Conservation (phyloP, 2,113 vertebrate species). For the Salvator merianae region DNA sequence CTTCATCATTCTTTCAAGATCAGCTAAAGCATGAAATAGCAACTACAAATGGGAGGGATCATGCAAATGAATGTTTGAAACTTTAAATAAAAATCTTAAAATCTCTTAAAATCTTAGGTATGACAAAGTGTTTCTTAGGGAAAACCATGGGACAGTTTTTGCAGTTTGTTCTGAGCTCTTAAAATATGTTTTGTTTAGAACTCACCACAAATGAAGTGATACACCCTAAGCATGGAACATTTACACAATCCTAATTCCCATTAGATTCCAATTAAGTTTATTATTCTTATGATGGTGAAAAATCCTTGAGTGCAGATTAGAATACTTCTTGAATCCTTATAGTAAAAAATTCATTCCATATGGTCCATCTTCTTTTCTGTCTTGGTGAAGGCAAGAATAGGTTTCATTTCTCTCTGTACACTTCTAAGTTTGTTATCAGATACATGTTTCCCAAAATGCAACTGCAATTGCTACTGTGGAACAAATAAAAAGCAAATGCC, state of each 20-base stretch:
- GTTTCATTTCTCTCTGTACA: not conserved
- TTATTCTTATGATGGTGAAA: not conserved
- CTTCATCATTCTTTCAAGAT: too few species aligned
- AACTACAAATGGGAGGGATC: not conserved
- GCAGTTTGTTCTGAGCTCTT: too few species aligned
- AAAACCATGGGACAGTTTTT: too few species aligned
- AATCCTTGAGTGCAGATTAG: not conserved
- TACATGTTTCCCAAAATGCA: not conserved
- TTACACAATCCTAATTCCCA: too few species aligned
- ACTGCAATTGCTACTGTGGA: not conserved
- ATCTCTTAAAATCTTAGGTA: not conserved
- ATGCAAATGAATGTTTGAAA: not conserved
- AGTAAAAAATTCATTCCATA: not conserved
- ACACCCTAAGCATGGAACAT: too few species aligned
- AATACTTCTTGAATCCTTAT: not conserved
- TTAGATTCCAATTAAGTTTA: not conserved
- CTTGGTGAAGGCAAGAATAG: not conserved
- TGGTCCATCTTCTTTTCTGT: too few species aligned
- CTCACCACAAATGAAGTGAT: too few species aligned
- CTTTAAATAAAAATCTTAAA: not conserved
- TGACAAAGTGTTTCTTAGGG: not conserved
- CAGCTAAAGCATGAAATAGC: not conserved
- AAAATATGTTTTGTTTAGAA: too few species aligned
- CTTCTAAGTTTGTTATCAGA: not conserved
- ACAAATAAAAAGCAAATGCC: not conserved